Base-by-base conservation (phyloP, 2,888 invertebrate genomes). In the Cremastinae sp. region DNA sequence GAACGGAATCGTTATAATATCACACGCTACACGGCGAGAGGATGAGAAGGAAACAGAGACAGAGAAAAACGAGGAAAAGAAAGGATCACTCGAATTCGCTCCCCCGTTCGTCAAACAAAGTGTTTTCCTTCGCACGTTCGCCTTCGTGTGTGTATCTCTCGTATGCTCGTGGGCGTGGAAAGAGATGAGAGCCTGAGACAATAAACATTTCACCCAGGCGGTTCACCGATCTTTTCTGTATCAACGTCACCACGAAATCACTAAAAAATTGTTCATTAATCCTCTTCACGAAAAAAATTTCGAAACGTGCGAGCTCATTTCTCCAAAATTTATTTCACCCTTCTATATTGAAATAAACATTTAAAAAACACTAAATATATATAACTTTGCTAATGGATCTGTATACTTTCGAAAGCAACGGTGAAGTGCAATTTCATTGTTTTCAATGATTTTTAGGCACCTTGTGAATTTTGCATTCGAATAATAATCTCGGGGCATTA, bases 221-320 rank as follows among this genome's bases (percentile, higher is more conserved):
- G 81, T 66, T 64, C 75, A 62, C 59, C 71, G 68, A 68, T 72
- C 75, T 74, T 82, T 84, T 84, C 78, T 79, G 75, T 78, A 78
- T 80, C 66, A 81, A 49, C 65, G 64, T 28, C 38, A 34, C 47
- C 54, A 47, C 38, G 65, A 75, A 69, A 75, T 71, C 45, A 68
- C 69, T 54, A 74, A 76, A 72, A 72, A 76, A 65, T 66, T 16
- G 49, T 58, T 28, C 14, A 77, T 61, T 74, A 51, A 69, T 73
- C 53, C 28, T n/a, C n/a, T 56, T n/a, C 47, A 18, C 41, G 1
- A 61, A 38, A 5, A 9, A 8, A 2, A 28, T 2, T n/a, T 9
- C 20, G 0, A n/a, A 20, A 38, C 22, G 12, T 28, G 9, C 16
- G 43, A 38, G 41, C 22, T 16, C 10, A 41, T 53, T 43, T 22